phyloP scores from a whole-genome alignment of 1,140 invertebrate genomes.

The Cheumatopsyche charites region DNA sequence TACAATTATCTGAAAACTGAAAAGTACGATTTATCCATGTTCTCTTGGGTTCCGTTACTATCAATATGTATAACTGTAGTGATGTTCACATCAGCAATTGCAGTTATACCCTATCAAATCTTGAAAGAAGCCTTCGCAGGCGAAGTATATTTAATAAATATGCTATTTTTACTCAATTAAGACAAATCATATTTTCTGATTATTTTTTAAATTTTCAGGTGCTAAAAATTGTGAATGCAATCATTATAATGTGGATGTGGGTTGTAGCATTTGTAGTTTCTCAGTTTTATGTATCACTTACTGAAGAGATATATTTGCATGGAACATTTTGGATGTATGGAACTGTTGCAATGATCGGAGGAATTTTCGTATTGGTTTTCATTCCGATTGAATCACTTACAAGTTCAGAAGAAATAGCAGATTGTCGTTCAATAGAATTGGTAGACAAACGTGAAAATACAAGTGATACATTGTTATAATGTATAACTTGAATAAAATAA shows the following conservation, averaged over 20 bases:
- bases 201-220: too few relatives aligned
- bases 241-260: constrained; percentile 39
- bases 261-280: constrained; percentile 35
- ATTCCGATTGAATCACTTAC: not conserved
- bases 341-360: constrained; percentile 32
- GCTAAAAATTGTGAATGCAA: constrained; percentile 21
- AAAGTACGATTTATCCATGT: constrained; percentile 47
- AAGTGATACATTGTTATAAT: not conserved
- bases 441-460: not conserved
- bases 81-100: constrained; percentile 58
- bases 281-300: constrained; percentile 32
- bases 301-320: constrained; percentile 4
- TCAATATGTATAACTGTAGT: constrained; percentile 64
- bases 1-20: constrained; percentile 25
- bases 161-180: too few relatives aligned
- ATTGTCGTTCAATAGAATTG: not conserved
- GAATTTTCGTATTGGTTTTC: not conserved
- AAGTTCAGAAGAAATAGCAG: not conserved
- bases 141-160: too few relatives aligned
- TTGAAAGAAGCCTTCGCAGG: constrained; percentile 62
- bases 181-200: too few relatives aligned
- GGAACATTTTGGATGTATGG: constrained; percentile 38
- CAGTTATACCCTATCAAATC: constrained; percentile 65
- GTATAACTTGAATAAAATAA: too few relatives aligned
- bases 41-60: constrained; percentile 62